Evolutionary conservation across 1,140 invertebrate genomes (phyloP), one percentile per base, ranked within the genome.

Genomic region (Caenorhabditis inopinata): DNA sequence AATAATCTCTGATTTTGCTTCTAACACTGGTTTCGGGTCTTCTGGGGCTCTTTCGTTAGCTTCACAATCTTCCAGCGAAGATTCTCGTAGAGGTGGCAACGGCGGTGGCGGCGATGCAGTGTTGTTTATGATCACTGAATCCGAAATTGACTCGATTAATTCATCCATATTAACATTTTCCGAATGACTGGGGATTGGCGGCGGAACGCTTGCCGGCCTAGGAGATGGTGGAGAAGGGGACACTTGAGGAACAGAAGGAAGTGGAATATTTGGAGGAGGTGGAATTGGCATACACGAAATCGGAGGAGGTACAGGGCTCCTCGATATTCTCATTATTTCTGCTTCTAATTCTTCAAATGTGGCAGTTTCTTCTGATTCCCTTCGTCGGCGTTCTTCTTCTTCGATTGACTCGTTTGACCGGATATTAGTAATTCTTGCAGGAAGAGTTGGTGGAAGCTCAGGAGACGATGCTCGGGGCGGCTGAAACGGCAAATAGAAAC

Each of bases 81-180:
- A 68, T 42, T 68, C 58, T 42, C 58, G 58, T 38, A 68, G 58
- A 38, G 58, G 58, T 18, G 58, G 58, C 58, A 68, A 38, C 23
- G 58, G 58, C 11, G 58, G 58, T 21, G 58, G 58, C 38, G 58
- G 58, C 27, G 58, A 68, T 11, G 21, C 21, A 12, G 58, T 21
- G 12, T 68, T 16, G n/a, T 68, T 68, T 7, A 68, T 38, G 9
- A 68, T 68, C 6, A 68, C 58, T 21, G 58, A 68, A 42, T 68
- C 58, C 18, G 58, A 38, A 9, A 68, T 38, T 16, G 58, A 68
- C 38, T 68, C 58, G 23, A 68, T 68, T 18, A 68, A 21, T 21
- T 68, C 58, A 38, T 68, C 58, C 58, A 68, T 68, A 68, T 68
- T 68, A 29, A 68, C 58, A 68, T 68, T 18, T 68, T 68, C 58